Conservation (phyloP, 2,113 vertebrate species). For the Okapia johnstoni region DNA sequence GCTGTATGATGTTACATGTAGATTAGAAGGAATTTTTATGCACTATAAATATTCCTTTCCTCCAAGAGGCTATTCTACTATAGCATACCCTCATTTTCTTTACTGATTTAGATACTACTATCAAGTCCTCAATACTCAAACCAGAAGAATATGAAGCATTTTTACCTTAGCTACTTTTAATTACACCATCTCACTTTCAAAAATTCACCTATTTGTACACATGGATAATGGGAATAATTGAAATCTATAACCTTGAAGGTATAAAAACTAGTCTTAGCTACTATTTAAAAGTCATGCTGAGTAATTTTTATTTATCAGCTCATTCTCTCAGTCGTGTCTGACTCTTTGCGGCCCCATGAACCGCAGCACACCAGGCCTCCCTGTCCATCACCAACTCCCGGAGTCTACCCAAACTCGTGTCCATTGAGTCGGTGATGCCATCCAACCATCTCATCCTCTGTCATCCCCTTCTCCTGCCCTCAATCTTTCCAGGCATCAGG, state of each 20-base stretch:
- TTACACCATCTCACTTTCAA: background rate
- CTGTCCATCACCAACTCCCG: fast-evolving
- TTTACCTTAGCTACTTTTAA: background rate
- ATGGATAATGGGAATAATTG: background rate
- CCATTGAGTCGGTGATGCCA: background rate
- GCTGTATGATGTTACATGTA: background rate
- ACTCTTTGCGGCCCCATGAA: fast-evolving
- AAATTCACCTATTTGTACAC: background rate
- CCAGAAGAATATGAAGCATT: background rate
- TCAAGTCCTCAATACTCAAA: background rate
- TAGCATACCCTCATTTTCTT: background rate
- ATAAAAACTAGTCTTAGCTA: constrained; percentile 17
- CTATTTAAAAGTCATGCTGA: background rate
- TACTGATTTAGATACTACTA: background rate
- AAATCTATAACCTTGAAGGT: background rate
- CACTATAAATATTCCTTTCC: background rate
- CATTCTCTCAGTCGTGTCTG: background rate
- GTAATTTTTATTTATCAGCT: background rate
- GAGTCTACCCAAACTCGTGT: background rate
- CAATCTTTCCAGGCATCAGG: background rate
- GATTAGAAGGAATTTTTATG: background rate
- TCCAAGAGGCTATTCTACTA: background rate
- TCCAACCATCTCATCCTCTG: background rate
- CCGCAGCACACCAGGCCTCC: background rate
- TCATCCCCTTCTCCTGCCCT: background rate